A percentile compares a stretch with the other conserved stretches of the same genome.
Evolutionary conservation across 2,888 invertebrate genomes (phyloP).

Genomic region (Megaustenia siamemsis): DNA sequence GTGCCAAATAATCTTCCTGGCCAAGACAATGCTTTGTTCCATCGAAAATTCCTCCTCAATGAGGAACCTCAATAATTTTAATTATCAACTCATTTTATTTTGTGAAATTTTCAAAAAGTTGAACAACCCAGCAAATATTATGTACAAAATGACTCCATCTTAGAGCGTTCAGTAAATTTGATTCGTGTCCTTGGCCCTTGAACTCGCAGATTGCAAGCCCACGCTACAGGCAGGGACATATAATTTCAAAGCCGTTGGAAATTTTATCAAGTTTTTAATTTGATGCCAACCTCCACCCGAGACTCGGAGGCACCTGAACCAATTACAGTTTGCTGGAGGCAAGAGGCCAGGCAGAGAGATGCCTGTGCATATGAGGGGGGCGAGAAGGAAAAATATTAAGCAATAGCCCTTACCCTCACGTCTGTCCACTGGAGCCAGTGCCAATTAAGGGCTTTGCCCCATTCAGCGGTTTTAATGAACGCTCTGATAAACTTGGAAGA

Average conservation of each 20-base stretch:
- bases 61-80: too few relatives aligned
- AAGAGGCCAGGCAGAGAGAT: background rate
- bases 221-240: background rate
- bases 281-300: background rate
- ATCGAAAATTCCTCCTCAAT: too few relatives aligned
- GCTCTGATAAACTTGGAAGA: constrained; percentile 21
- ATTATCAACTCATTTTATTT: too few relatives aligned
- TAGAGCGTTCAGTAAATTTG: background rate
- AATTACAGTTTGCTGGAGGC: constrained; percentile 10
- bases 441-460: constrained; percentile 20
- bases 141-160: too few relatives aligned
- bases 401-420: constrained; percentile 13
- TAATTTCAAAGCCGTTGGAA: constrained; percentile 13
- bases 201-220: background rate
- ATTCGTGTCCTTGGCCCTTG: background rate
- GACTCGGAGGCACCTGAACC: constrained; percentile 14
- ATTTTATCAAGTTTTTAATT: constrained; percentile 26
- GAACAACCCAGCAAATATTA: too few relatives aligned
- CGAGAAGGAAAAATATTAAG: background rate
- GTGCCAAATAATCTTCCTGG: too few relatives aligned
- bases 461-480: background rate
- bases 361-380: too few relatives aligned
- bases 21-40: too few relatives aligned
- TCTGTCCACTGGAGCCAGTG: background rate
- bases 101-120: too few relatives aligned